A percentile compares a stretch with the other conserved stretches of the same genome.
Conservation (phyloP, 2,797 vertebrate genomes). For the Neomorphus geoffroyi region DNA sequence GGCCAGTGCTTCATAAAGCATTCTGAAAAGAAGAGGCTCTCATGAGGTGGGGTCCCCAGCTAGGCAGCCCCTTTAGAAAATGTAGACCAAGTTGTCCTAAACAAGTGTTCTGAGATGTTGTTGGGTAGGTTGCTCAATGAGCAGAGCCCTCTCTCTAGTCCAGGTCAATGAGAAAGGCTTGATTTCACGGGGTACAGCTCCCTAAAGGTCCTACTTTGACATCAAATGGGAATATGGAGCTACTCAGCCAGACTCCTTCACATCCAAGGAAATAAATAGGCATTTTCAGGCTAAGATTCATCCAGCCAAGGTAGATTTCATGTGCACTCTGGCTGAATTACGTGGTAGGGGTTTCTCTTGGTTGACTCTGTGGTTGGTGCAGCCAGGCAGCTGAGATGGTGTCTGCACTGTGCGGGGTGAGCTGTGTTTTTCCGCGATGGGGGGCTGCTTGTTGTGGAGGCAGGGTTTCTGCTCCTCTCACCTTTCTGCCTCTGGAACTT, state of each 20-base stretch:
- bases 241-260: not conserved
- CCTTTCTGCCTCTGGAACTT: slow-evolving; percentile 50
- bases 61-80: not conserved
- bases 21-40: not conserved
- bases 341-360: not conserved
- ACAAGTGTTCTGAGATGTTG: not conserved
- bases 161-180: not conserved
- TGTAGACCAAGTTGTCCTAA: not conserved
- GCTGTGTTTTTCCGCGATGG: slow-evolving; percentile 48
- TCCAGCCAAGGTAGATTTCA: not conserved
- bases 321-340: not conserved
- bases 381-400: not conserved
- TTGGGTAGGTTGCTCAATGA: not conserved
- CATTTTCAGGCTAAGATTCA: not conserved
- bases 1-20: not conserved
- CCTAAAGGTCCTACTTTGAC: not conserved
- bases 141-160: not conserved
- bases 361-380: not conserved
- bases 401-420: not conserved
- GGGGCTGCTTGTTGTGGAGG: not conserved
- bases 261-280: not conserved
- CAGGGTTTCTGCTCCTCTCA: slow-evolving; percentile 48
- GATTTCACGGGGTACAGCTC: not conserved
- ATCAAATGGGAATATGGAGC: not conserved
- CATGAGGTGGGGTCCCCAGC: not conserved